Evolutionary conservation across 2,888 invertebrate species (phyloP).

Genomic region (Anthophora plumipes): DNA sequence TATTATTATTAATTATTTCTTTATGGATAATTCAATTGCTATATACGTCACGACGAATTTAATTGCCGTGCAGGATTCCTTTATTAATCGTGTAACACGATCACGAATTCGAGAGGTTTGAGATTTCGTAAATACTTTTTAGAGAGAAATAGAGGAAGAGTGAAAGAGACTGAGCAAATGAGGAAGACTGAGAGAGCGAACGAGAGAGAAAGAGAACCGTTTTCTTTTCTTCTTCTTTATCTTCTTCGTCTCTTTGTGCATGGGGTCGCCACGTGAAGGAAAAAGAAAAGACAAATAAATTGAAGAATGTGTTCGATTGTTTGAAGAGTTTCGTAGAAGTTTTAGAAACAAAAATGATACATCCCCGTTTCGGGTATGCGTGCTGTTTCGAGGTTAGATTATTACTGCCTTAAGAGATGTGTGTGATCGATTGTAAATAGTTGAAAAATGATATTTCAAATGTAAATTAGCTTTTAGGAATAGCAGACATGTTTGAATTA

Average conservation of each 20-base stretch:
- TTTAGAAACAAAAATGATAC: background rate
- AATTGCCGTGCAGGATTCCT: conserved; percentile 51
- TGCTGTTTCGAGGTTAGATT: conserved; percentile 12
- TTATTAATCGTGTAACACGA: conserved; percentile 41
- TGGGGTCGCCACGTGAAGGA: conserved; percentile 49
- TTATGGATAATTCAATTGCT: conserved; percentile 44
- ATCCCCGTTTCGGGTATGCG: background rate
- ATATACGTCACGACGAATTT: conserved; percentile 47
- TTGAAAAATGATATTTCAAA: background rate
- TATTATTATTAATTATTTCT: conserved; percentile 46
- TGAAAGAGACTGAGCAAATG: background rate
- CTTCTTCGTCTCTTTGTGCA: conserved; percentile 20
- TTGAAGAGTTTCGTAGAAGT: background rate
- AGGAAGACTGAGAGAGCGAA: conserved; percentile 2
- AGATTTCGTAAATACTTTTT: conserved; percentile 28
- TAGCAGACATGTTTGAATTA: background rate
- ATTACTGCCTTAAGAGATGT: conserved; percentile 43
- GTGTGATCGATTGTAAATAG: conserved; percentile 51
- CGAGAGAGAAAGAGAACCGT: conserved; percentile 10
- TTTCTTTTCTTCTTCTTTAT: conserved; percentile 26
- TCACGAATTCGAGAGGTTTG: conserved; percentile 25
- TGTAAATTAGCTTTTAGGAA: conserved; percentile 22
- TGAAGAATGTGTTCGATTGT: background rate
- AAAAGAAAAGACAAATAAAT: background rate
- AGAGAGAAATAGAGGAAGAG: background rate